Evolutionary conservation across 35 echinoderm and acorn worm genomes (phyloP), one percentile per base, ranked within the genome.

Genomic region (Antedon bifida): DNA sequence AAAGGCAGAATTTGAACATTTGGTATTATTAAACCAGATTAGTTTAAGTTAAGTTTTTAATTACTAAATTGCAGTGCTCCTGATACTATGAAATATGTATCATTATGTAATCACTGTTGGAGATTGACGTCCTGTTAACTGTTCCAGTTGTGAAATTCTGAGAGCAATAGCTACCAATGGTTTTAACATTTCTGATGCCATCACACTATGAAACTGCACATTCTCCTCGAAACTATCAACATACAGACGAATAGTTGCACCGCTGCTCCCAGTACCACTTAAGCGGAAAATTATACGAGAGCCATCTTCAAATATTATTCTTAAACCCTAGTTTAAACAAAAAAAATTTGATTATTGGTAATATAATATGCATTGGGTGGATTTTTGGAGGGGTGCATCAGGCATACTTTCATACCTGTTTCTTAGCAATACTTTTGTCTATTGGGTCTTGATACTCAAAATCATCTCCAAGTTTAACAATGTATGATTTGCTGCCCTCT

Each of bases 101-200:
- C n/a, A n/a, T n/a, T 84, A 96, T 85, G 93, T 96, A 36, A 96
- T 92, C 2, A 96, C 93, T 0, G 93, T 96, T 3, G 93, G 93
- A 34, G 88, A 75, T 46, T 92, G 86, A 13, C 90, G 74, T 31
- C 90, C 90, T 2, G 90, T 96, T 29, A 85, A 82, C 76, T 96
- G 90, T 73, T 55, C 78, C 0, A 96, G 85, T 84, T 92, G 90
- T 5, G 89, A 91, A 32, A 96, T 86, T 78, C 89, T 76, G 2
- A 96, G 82, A 12, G 93, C 87, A 75, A 88, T 91, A 32, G 89
- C 74, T 29, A 92, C 81, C 31, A 96, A 88, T 45, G 93, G 87
- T 36, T 84, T 85, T 29, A 96, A 46, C 21, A 86, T 90, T 31
- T 76, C 87, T 34, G 91, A 86, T 14, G 93, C 90, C 38, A 89